Evolutionary conservation across 35 echinoderm and acorn worm species (phyloP).

Genomic region (Ophioderma brevispina): DNA sequence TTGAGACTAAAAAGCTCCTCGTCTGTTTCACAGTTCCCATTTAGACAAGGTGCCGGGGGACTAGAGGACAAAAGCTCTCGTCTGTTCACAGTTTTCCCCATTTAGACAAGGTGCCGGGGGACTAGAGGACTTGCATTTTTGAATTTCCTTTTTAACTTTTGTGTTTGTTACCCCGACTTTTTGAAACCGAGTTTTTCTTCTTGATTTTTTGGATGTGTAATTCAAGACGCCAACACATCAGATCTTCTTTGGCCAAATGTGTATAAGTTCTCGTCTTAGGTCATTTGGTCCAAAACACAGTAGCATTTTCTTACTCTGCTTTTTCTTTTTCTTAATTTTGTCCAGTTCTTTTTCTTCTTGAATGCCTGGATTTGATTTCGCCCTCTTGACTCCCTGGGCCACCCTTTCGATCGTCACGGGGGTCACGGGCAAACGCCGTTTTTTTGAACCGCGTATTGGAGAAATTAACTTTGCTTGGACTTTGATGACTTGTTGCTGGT

Average conservation of each 20-base stretch:
- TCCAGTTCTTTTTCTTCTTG: conserved; percentile 5
- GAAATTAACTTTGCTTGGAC: neutral
- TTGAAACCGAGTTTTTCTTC: neutral
- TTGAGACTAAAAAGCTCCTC: neutral
- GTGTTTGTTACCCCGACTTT: neutral
- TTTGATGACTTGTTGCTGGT: neutral
- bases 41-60: neutral
- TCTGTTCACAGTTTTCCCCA: neutral
- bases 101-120: neutral
- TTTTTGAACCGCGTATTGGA: neutral
- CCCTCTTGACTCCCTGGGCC: conserved; percentile 6
- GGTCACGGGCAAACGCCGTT: conserved; percentile 1
- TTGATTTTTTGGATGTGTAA: too few relatives aligned
- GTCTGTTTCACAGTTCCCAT: neutral
- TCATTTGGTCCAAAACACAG: neutral
- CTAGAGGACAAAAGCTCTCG: neutral
- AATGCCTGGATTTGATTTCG: neutral
- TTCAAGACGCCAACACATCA: neutral
- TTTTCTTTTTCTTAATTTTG: neutral
- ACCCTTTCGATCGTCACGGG: neutral
- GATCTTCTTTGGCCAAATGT: neutral
- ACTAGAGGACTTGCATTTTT: neutral
- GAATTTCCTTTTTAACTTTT: neutral
- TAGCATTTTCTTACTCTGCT: neutral
- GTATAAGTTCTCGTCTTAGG: neutral